Evolutionary conservation across 2,797 vertebrate genomes (phyloP), one percentile per base, ranked within the genome.

Genomic region (Cossypha heuglini): DNA sequence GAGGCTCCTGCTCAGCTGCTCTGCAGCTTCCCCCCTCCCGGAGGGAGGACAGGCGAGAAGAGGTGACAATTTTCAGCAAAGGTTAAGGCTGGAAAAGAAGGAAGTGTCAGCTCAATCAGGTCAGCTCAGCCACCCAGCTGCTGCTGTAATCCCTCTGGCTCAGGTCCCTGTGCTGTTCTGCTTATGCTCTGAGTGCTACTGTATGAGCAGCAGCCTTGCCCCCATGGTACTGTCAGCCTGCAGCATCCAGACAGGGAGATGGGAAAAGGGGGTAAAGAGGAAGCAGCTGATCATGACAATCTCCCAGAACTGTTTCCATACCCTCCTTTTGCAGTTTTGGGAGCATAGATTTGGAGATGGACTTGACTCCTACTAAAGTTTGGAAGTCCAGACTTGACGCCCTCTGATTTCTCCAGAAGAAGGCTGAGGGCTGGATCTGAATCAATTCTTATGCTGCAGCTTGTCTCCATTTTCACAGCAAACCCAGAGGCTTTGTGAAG

Each of bases 41-140:
- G 46, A 91, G 80, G 43, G 48, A 86, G 54, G 80, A 90, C 8
- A 20, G 81, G 24, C 0, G 0, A 93, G 83, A 92, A 81, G 49
- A 75, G 74, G 72, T 12, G 6, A 90, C 92, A 91, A 82, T 25
- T 45, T 93, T 88, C 95, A 92, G 61, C 55, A 73, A 31, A 73
- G 63, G 61, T 82, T 89, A 83, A 69, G 86, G 40, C 42, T 37
- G 73, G 64, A 88, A 94, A 73, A 85, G 68, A 59, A 82, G 43
- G 81, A 88, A 91, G 54, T 10, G 45, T 94, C 94, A 92, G 90
- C 46, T 77, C 90, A 79, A 81, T 95, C 95, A 94, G 83, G 86
- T 92, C 78, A 88, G 74, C 57, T 87, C 74, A 62, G 73, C 64
- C 75, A 78, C n/a, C 18, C 61, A 52, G 13, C 57, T 78, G 61